A percentile compares a stretch with the other conserved stretches of the same genome.
Conservation (phyloP, 2,113 vertebrate genomes). For the Brienomyrus longianalis region DNA sequence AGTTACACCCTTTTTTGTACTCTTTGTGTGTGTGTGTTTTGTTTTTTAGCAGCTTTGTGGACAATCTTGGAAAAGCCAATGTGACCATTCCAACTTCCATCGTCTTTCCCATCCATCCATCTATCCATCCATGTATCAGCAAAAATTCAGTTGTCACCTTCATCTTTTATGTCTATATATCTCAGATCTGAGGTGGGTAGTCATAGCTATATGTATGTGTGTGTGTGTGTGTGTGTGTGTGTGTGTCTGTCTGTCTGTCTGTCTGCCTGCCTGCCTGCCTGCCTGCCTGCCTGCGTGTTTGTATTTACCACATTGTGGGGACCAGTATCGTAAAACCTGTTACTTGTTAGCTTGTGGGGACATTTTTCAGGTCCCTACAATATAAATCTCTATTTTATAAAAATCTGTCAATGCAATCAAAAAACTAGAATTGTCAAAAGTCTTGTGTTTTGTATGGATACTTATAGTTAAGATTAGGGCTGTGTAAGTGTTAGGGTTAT, state of each 20-base stretch:
- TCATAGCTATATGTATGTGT: neutral
- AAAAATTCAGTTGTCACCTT: neutral
- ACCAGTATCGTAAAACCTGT: neutral
- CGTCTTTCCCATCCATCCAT: neutral
- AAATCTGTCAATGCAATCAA: neutral
- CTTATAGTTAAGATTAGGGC: neutral
- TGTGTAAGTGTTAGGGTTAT: neutral
- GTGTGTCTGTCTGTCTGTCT: neutral
- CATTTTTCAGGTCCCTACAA: neutral
- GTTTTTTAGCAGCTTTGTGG: neutral
- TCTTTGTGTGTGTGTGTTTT: neutral
- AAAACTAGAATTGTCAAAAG: neutral
- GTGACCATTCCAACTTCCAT: neutral
- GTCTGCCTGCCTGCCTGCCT: too few relatives aligned
- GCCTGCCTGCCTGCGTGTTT: neutral
- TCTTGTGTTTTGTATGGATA: neutral
- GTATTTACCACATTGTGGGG: neutral
- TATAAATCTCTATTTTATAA: neutral
- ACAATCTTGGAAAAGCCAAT: neutral
- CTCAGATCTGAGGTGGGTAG: conserved; percentile 1
- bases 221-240: neutral
- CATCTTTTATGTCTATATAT: neutral
- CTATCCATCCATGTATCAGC: neutral
- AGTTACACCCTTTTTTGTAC: neutral
- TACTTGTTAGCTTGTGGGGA: neutral